Evolutionary conservation across 2,113 vertebrate genomes (phyloP).

Genomic region (Ophthalmolycus amberensis): DNA sequence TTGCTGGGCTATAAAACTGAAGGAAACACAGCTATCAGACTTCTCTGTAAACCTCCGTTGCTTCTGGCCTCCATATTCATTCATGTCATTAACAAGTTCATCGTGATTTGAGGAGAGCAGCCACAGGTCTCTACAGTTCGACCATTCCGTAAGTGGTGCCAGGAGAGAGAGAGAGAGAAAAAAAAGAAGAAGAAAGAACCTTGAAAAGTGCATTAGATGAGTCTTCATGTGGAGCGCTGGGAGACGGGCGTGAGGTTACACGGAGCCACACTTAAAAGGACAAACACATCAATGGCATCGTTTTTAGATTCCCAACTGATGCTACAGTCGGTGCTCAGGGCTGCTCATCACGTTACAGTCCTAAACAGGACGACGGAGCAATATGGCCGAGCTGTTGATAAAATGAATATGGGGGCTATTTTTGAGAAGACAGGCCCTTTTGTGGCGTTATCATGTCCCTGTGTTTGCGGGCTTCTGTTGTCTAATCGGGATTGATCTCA

Average conservation of each 20-base stretch:
- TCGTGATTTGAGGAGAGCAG: constrained; percentile 48
- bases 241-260: constrained; percentile 63
- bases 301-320: constrained; percentile 74
- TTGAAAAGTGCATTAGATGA: constrained; percentile 66
- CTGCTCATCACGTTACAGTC: constrained; percentile 66
- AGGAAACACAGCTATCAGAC: constrained; percentile 53
- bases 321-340: constrained; percentile 44
- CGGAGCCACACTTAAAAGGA: constrained; percentile 67
- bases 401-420: constrained; percentile 49
- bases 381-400: constrained; percentile 32
- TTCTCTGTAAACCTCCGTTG: constrained; percentile 19
- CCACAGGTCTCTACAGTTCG: constrained; percentile 22
- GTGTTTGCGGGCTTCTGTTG: constrained; percentile 49
- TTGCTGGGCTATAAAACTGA: constrained; percentile 31
- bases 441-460: constrained; percentile 56
- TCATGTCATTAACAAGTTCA: constrained; percentile 41
- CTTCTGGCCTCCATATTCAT: constrained; percentile 18
- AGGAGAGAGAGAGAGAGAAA: constrained; percentile 5
- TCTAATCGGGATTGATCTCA: constrained; percentile 70
- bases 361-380: constrained; percentile 49
- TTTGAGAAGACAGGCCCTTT: constrained; percentile 40
- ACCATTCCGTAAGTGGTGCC: constrained; percentile 26
- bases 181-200: constrained; percentile 10
- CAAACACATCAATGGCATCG: constrained; percentile 76
- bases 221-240: constrained; percentile 34